phyloP scores from a whole-genome alignment of 2,113 vertebrate genomes.

The Bubo bubo region DNA sequence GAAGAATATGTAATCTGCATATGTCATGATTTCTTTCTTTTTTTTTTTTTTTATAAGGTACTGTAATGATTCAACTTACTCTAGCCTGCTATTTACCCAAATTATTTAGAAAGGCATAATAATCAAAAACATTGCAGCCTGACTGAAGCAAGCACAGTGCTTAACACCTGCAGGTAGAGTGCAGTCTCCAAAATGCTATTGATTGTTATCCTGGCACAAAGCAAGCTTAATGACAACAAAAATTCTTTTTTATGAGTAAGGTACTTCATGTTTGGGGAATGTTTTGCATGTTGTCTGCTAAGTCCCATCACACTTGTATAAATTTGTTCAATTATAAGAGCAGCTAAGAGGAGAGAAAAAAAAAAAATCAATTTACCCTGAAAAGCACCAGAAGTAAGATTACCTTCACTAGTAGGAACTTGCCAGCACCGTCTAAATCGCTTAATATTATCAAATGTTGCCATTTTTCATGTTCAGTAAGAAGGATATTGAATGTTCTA shows the following conservation, averaged over 20 bases:
- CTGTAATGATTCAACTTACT: neutral
- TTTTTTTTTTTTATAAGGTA: slow-evolving; percentile 31
- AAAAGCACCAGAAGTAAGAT: slow-evolving; percentile 78
- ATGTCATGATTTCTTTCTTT: slow-evolving; percentile 15
- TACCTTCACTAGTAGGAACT: slow-evolving; percentile 71
- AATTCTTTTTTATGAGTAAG: slow-evolving; percentile 74
- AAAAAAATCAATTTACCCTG: slow-evolving; percentile 75
- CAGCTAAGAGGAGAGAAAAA: slow-evolving; percentile 54
- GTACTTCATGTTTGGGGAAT: slow-evolving; percentile 61
- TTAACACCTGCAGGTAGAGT: slow-evolving; percentile 75
- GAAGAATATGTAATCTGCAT: neutral
- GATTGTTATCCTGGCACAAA: slow-evolving; percentile 67
- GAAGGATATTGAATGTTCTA: slow-evolving; percentile 38
- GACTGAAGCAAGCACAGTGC: slow-evolving; percentile 67
- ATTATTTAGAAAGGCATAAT: slow-evolving; percentile 42
- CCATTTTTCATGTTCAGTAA: slow-evolving; percentile 53
- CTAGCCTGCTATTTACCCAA: slow-evolving; percentile 11
- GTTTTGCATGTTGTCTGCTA: slow-evolving; percentile 70
- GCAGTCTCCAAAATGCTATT: slow-evolving; percentile 70
- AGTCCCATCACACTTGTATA: slow-evolving; percentile 74
- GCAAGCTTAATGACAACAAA: slow-evolving; percentile 77
- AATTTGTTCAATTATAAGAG: slow-evolving; percentile 77
- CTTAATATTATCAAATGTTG: slow-evolving; percentile 70
- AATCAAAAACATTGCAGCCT: slow-evolving; percentile 23
- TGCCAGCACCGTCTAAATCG: slow-evolving; percentile 63